These are phyloP conservation scores for Eupithecia subfuscata DNA, from an alignment of 2,888 invertebrate genomes.

Conservation along the genomic window DNA sequence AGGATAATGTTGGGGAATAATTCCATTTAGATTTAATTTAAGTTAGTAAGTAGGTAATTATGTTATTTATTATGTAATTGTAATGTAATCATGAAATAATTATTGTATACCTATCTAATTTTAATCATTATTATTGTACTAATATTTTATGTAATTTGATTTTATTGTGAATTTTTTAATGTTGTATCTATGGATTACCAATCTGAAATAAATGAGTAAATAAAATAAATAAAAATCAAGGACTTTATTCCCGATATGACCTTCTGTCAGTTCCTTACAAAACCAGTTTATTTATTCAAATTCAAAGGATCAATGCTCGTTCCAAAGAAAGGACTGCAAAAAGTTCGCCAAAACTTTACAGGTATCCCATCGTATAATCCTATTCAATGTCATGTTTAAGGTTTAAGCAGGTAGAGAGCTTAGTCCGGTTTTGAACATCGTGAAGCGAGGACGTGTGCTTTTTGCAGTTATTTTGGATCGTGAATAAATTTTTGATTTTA, in stretches of 20 bases:
- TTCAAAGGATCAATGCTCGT: slow-evolving; percentile 24
- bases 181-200: too few species aligned
- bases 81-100: too few species aligned
- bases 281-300: slow-evolving; percentile 22
- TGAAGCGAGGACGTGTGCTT: slow-evolving; percentile 7
- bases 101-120: too few species aligned
- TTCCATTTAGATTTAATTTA: too few species aligned
- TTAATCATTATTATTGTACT: too few species aligned
- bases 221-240: too few species aligned
- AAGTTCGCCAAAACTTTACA: slow-evolving; percentile 19
- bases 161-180: too few species aligned
- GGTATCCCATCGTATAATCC: slow-evolving; percentile 21
- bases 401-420: slow-evolving; percentile 5
- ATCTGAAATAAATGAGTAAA: too few species aligned
- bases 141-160: too few species aligned
- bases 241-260: background rate
- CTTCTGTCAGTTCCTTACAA: slow-evolving; percentile 1
- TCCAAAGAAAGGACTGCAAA: slow-evolving; percentile 25
- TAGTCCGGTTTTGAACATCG: slow-evolving; percentile 12
- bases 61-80: too few species aligned
- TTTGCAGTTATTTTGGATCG: background rate
- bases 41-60: too few species aligned
- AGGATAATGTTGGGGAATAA: too few species aligned
- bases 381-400: slow-evolving; percentile 14
- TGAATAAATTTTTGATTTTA: background rate